Evolutionary conservation across 2,113 vertebrate genomes (phyloP).

Genomic region (Numenius arquata): DNA sequence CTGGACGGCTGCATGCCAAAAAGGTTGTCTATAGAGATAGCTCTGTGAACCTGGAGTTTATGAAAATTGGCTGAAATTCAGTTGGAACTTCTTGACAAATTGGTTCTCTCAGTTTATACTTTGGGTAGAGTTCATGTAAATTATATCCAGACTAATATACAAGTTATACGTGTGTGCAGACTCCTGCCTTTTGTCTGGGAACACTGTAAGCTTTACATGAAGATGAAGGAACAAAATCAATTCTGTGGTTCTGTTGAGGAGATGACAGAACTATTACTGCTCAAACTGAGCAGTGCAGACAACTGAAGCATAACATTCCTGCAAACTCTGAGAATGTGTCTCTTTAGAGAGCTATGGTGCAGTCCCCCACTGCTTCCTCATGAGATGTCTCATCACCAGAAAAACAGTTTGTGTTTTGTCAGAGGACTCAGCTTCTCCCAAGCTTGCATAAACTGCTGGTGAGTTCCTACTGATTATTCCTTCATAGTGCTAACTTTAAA

Average conservation of each 20-base stretch:
- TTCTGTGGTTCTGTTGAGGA: not conserved
- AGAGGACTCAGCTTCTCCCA: not conserved
- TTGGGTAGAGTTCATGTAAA: not conserved
- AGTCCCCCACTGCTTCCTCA: not conserved
- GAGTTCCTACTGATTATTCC: not conserved
- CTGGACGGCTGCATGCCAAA: accelerated
- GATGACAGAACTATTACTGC: conserved; percentile 2
- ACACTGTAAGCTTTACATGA: not conserved
- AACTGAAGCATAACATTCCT: conserved; percentile 3
- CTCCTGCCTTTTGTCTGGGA: not conserved
- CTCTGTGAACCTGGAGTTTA: not conserved
- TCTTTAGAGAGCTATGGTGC: not conserved
- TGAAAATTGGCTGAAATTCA: not conserved
- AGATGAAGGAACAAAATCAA: not conserved
- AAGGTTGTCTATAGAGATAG: not conserved
- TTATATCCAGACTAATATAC: not conserved
- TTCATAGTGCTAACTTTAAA: not conserved
- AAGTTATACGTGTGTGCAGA: not conserved
- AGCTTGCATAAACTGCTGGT: not conserved
- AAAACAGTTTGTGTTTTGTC: not conserved
- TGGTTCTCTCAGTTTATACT: not conserved
- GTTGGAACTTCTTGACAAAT: not conserved
- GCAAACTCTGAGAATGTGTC: not conserved
- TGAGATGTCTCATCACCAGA: not conserved
- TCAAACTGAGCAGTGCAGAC: not conserved